Conservation (phyloP, 2,797 vertebrate genomes). For the Sebastes iracundus region DNA sequence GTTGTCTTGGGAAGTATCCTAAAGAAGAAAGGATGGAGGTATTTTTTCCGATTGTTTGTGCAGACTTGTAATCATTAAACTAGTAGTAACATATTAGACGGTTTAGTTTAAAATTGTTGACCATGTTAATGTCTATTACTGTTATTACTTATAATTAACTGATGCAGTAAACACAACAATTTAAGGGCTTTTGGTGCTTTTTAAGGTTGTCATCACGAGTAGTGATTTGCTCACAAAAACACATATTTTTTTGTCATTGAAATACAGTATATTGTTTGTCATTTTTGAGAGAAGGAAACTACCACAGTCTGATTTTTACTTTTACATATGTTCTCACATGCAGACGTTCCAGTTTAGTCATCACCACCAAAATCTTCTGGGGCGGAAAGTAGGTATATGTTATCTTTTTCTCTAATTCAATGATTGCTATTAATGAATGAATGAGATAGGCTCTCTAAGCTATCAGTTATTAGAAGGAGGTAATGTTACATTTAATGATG, state of each 20-base stretch:
- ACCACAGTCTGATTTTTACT: not conserved
- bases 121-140: not conserved
- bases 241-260: not conserved
- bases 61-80: not conserved
- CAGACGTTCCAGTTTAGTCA: constrained; percentile 96
- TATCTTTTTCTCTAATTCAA: not conserved
- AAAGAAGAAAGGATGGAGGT: constrained; percentile 99
- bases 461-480: not conserved
- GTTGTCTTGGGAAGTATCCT: constrained; percentile 91
- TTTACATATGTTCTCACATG: constrained; percentile 13
- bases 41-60: constrained; percentile 33
- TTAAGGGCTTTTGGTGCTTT: not conserved
- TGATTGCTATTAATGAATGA: not conserved
- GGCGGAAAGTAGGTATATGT: constrained; percentile 92
- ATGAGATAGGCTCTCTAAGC: not conserved
- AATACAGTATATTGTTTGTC: not conserved
- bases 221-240: not conserved
- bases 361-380: constrained; percentile 98
- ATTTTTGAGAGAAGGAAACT: not conserved
- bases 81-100: not conserved
- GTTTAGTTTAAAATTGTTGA: not conserved
- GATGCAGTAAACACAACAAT: not conserved
- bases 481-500: not conserved
- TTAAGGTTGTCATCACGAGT: not conserved
- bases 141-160: not conserved